A percentile compares a stretch with the other conserved stretches of the same genome.
Evolutionary conservation across 2,888 invertebrate species (phyloP).

Genomic region (Odontocolon sp.): DNA sequence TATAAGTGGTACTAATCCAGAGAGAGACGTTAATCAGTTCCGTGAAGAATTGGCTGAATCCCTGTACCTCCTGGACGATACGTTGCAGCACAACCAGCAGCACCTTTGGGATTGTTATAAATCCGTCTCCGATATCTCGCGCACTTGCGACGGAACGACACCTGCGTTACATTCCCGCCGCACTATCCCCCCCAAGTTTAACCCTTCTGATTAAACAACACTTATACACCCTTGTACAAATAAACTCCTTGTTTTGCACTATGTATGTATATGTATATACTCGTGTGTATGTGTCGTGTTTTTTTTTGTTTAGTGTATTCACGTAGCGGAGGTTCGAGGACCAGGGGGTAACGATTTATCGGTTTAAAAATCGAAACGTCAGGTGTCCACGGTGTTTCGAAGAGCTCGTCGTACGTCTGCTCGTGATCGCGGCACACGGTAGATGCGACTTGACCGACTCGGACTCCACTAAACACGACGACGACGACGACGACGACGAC

Average conservation of each 20-base stretch:
- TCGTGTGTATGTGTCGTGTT: not conserved
- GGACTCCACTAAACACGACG: conserved; percentile 55
- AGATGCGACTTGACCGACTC: conserved; percentile 40
- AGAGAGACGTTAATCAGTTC: not conserved
- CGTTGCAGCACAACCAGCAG: not conserved
- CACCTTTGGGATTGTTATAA: not conserved
- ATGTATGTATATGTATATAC: conserved; percentile 10
- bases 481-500: conserved; percentile 42
- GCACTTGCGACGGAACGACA: conserved; percentile 48
- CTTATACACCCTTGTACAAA: conserved; percentile 29
- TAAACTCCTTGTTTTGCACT: conserved; percentile 46
- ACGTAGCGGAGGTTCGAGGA: not conserved
- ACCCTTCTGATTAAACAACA: not conserved
- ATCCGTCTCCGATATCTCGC: conserved; percentile 39
- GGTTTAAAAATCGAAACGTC: not conserved
- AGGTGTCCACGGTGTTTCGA: not conserved
- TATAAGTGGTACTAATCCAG: not conserved
- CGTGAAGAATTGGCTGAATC: not conserved
- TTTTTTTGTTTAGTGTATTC: conserved; percentile 12
- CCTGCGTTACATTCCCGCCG: conserved; percentile 16
- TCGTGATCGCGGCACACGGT: conserved; percentile 19
- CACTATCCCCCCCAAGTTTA: not conserved
- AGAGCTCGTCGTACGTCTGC: not conserved
- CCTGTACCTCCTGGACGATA: not conserved
- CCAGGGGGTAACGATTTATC: not conserved